A percentile compares a stretch with the other conserved stretches of the same genome.
Evolutionary conservation across 2,113 vertebrate genomes (phyloP).

Genomic region (Gallinago paraguaiae): DNA sequence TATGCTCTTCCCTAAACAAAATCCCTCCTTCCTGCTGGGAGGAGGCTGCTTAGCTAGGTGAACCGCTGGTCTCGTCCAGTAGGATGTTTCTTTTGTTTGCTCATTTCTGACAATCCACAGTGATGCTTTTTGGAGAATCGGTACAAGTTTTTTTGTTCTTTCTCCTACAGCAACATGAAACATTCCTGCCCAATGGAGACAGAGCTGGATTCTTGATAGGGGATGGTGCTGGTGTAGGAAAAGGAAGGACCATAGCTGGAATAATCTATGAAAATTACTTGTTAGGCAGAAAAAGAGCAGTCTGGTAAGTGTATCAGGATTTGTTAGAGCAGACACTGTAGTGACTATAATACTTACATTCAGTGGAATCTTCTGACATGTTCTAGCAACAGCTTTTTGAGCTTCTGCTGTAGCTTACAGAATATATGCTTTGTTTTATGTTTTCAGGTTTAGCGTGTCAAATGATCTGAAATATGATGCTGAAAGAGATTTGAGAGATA

Average conservation of each 20-base stretch:
- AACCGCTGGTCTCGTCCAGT: neutral
- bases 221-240: conserved; percentile 96
- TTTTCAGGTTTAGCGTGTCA: conserved; percentile 94
- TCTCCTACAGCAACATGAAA: conserved; percentile 93
- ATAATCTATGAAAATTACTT: conserved; percentile 98
- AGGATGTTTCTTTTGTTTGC: conserved; percentile 14
- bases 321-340: neutral
- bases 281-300: conserved; percentile 92
- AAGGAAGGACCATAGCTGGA: conserved; percentile 96
- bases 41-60: neutral
- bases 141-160: neutral
- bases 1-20: neutral
- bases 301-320: conserved; percentile 85
- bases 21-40: neutral
- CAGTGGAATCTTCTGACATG: neutral
- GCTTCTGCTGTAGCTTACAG: neutral
- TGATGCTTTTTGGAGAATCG: neutral
- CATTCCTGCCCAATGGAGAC: conserved; percentile 94
- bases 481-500: conserved; percentile 94
- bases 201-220: conserved; percentile 97
- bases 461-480: conserved; percentile 98
- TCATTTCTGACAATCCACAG: neutral
- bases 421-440: neutral
- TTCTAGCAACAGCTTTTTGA: neutral
- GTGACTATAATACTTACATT: neutral